Evolutionary conservation across 2,113 vertebrate genomes (phyloP), one percentile per base, ranked within the genome.

Genomic region (Eonycteris spelaea): DNA sequence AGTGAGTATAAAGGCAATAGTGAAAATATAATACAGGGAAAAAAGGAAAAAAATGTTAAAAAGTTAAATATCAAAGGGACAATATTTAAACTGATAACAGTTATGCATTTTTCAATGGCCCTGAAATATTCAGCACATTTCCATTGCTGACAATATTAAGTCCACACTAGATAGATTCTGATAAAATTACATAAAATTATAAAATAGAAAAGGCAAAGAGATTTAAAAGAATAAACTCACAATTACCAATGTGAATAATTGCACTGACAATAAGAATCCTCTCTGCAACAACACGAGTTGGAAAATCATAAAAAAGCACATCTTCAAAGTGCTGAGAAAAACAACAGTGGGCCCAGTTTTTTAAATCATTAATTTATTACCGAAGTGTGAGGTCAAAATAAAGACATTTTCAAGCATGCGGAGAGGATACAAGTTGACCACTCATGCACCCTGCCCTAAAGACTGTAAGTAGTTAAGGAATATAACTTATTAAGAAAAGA

Each of bases 381-480:
- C 55, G 24, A 75, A 57, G 6, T 38, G 6, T 30, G 8, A 67
- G 18, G 13, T 6, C 1, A 73, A 57, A 65, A 67, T 24, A 65
- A 89, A 18, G 45, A 26, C 1, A 40, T 45, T 43, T 35, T 3
- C 3, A 10, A 12, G 51, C 0, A 14, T 6, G 22, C 22, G 43
- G 63, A 67, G 53, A 13, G 1, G 18, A 4, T 65, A n/a, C 53
- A 6, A 28, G 2, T 28, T 22, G 78, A 38, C 3, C 71, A 45
- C 1, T 13, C 30, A 7, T 3, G 0, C 7, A 2, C 1, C 55
- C 8, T 13, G 0, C 4, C 2, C 21, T 0, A 6, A 74, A 33
- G 24, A 38, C 57, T 53, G 51, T 43, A 92, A 71, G 24, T 51
- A 13, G 16, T 35, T n/a, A 40, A 38, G 55, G 33, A 12, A 16